Evolutionary conservation across 2,797 vertebrate species (phyloP).

Genomic region (Bovichtus diacanthus): DNA sequence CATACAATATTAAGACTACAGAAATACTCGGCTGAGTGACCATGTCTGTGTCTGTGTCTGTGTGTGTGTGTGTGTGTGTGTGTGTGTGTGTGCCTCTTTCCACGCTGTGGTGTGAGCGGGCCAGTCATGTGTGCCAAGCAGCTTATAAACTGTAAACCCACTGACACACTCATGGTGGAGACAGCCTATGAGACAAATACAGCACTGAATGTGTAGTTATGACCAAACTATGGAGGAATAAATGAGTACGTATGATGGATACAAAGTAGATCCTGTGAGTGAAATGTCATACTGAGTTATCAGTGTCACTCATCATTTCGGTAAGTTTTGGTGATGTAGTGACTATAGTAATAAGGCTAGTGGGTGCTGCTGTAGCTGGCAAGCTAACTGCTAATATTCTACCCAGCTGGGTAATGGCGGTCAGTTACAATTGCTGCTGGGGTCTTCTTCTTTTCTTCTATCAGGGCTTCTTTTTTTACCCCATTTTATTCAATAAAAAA

Average conservation of each 20-base stretch:
- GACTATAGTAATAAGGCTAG: neutral
- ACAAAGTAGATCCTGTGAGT: neutral
- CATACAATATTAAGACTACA: slow-evolving; percentile 1
- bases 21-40: neutral
- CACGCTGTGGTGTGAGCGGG: slow-evolving; percentile 14
- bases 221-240: neutral
- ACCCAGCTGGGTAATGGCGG: too few relatives aligned
- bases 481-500: neutral
- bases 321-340: neutral
- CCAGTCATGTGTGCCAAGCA: slow-evolving; percentile 38
- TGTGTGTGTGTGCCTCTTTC: neutral
- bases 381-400: neutral
- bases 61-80: slow-evolving; percentile 7
- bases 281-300: neutral
- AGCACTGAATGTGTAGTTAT: slow-evolving; percentile 2
- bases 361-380: neutral
- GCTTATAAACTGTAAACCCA: slow-evolving; percentile 44
- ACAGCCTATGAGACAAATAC: neutral
- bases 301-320: neutral
- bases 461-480: neutral
- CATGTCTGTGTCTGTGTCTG: neutral
- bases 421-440: too few relatives aligned
- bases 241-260: neutral
- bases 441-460: too few relatives aligned
- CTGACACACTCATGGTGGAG: slow-evolving; percentile 10